A percentile compares a stretch with the other conserved stretches of the same genome.
phyloP scores from a whole-genome alignment of 2,113 vertebrate species.

The Onychostoma macrolepis region DNA sequence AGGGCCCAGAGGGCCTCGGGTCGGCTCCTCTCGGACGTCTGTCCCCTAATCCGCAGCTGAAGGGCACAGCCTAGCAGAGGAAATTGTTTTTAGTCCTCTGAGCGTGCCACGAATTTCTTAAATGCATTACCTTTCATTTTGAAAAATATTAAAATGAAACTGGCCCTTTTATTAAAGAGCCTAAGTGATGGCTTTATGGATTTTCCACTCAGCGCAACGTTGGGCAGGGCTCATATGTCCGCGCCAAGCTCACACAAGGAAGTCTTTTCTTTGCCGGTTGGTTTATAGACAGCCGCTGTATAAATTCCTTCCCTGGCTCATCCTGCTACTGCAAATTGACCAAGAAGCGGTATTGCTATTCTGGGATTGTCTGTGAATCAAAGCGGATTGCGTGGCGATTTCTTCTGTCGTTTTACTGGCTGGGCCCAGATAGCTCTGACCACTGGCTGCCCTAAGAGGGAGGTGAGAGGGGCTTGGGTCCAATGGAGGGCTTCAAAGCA shows the following conservation, averaged over 20 bases:
- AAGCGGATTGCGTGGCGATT: conserved; percentile 64
- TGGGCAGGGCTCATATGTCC: conserved; percentile 62
- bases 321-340: conserved; percentile 70
- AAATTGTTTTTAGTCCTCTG: conserved; percentile 77
- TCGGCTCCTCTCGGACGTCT: conserved; percentile 74
- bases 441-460: conserved; percentile 43
- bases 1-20: conserved; percentile 61
- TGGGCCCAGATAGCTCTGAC: conserved; percentile 55
- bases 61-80: conserved; percentile 76
- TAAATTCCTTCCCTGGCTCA: conserved; percentile 69
- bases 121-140: conserved; percentile 80
- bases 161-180: conserved; percentile 78
- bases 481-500: background rate
- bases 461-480: conserved; percentile 48
- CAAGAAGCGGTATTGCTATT: conserved; percentile 71
- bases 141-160: conserved; percentile 74
- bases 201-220: conserved; percentile 67
- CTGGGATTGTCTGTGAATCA: conserved; percentile 65
- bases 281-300: conserved; percentile 64
- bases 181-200: conserved; percentile 77
- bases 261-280: conserved; percentile 63
- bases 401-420: conserved; percentile 54
- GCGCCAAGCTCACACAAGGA: conserved; percentile 65
- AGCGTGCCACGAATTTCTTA: conserved; percentile 78
- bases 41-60: conserved; percentile 78